Percentiles rank a stretch among this genome's conserved stretches.
phyloP scores from a whole-genome alignment of 2,797 vertebrate genomes.

The Peromyscus melanophrys region DNA sequence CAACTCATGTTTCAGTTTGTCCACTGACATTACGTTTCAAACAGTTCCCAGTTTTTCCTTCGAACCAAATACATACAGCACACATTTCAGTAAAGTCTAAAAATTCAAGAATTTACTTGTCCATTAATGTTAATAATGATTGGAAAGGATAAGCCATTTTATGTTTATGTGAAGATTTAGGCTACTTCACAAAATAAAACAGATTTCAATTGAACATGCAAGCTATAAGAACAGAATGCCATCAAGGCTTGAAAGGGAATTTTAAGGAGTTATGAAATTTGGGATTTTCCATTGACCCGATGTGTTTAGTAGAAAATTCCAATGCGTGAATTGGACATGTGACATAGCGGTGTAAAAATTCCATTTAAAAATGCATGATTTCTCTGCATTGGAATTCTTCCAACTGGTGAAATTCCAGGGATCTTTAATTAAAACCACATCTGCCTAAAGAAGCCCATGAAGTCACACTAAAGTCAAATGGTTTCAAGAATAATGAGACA shows the following conservation, averaged over 20 bases:
- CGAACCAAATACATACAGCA: neutral
- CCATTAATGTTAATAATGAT: neutral
- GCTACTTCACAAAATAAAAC: neutral
- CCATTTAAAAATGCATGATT: neutral
- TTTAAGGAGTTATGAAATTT: neutral
- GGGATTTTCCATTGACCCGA: neutral
- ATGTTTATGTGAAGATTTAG: neutral
- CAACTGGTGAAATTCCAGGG: neutral
- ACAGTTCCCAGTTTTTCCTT: neutral
- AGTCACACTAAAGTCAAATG: neutral
- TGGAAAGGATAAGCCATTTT: neutral
- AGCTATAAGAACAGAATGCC: neutral
- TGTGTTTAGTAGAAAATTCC: neutral
- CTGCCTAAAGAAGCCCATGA: neutral
- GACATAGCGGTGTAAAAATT: neutral
- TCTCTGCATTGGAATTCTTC: neutral
- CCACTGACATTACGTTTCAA: neutral
- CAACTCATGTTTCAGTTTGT: neutral
- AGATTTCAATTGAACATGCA: neutral
- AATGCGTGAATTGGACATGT: neutral
- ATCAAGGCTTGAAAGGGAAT: neutral
- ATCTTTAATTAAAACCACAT: neutral
- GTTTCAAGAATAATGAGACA: neutral
- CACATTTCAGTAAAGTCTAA: neutral
- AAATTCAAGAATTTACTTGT: neutral